phyloP scores from a whole-genome alignment of 1,140 invertebrate genomes.

The Ylistrum balloti region DNA sequence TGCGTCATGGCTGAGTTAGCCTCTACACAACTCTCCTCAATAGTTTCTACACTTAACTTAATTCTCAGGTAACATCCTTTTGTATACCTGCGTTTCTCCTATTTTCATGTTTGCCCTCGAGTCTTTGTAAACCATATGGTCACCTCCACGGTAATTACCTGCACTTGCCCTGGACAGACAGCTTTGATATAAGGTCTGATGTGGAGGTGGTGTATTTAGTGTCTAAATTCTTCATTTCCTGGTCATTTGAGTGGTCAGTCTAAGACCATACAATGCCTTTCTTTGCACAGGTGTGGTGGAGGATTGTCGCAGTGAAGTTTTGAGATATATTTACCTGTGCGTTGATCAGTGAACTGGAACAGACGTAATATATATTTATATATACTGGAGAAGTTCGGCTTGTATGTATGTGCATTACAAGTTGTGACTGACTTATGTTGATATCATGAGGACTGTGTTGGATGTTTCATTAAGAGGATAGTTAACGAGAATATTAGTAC shows the following conservation, averaged over 20 bases:
- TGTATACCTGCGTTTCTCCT: background rate
- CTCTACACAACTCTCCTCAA: background rate
- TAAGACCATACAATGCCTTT: background rate
- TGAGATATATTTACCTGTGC: slow-evolving; percentile 25
- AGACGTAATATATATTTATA: slow-evolving; percentile 1
- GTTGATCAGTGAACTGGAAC: background rate
- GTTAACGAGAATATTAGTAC: background rate
- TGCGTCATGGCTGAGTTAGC: slow-evolving; percentile 31
- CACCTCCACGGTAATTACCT: background rate
- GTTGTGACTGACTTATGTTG: background rate
- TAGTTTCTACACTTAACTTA: slow-evolving; percentile 29
- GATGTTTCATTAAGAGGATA: background rate
- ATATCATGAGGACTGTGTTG: background rate
- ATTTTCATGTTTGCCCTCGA: slow-evolving; percentile 29
- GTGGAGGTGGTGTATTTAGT: slow-evolving; percentile 32
- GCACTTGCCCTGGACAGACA: background rate
- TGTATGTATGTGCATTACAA: slow-evolving; percentile 13
- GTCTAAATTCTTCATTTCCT: slow-evolving; percentile 20
- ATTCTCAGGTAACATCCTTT: slow-evolving; percentile 10
- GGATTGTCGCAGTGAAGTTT: slow-evolving; percentile 8
- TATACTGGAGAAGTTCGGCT: background rate
- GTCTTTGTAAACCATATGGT: slow-evolving; percentile 34
- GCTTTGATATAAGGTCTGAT: background rate
- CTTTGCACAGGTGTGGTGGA: background rate
- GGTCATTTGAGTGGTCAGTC: slow-evolving; percentile 30